phyloP scores from a whole-genome alignment of 1,140 invertebrate genomes.

The Euura lappo region DNA sequence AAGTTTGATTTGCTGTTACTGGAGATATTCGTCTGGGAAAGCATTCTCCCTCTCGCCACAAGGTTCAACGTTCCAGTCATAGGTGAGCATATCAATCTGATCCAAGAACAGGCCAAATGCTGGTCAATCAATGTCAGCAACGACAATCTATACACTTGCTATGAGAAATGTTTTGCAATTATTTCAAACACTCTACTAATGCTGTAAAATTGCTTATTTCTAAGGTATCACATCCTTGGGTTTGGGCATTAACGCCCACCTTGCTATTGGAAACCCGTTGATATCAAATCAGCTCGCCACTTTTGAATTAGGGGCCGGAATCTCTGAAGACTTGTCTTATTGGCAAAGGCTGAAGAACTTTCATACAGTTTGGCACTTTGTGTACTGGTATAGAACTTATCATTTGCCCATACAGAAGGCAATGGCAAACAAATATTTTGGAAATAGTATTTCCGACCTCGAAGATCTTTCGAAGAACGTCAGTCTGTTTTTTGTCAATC shows the following conservation, averaged over 20 bases:
- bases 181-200: not conserved
- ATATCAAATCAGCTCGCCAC: not conserved
- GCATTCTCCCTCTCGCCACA: slow-evolving; percentile 23
- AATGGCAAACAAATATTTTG: slow-evolving; percentile 50
- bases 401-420: not conserved
- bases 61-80: slow-evolving; percentile 36
- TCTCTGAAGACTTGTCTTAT: not conserved
- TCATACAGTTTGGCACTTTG: not conserved
- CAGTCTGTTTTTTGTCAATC: slow-evolving; percentile 41
- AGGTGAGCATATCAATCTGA: slow-evolving; percentile 27
- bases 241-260: not conserved
- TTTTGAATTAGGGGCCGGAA: not conserved
- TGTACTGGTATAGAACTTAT: not conserved
- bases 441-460: slow-evolving; percentile 31
- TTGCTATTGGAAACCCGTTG: not conserved
- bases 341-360: not conserved
- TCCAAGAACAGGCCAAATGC: no score
- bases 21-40: slow-evolving; percentile 23
- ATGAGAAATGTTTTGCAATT: not conserved
- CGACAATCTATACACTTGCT: no score
- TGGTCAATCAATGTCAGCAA: no score
- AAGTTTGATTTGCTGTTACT: slow-evolving; percentile 37
- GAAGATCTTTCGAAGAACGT: slow-evolving; percentile 44
- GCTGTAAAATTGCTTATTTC: no score
- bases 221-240: not conserved